Base-by-base conservation (phyloP, 1,140 invertebrate species). In the Leptopilina clavipes region DNA sequence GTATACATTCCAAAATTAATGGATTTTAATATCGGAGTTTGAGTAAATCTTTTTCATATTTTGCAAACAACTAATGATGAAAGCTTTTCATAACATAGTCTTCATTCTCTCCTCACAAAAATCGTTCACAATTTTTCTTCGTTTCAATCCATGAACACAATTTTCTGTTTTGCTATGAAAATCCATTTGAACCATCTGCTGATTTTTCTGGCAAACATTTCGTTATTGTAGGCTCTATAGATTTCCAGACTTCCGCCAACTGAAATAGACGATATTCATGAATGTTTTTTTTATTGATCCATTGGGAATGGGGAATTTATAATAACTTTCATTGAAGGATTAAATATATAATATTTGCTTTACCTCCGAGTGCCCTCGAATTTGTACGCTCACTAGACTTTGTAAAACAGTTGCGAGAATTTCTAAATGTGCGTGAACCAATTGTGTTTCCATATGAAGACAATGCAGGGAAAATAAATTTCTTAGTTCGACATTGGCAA, bases 401-500 rank as follows among this genome's bases (percentile, higher is more conserved):
- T 92, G 91, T 2, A 95, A 83, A 43, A 94, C 92, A 7, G 92
- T 91, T 3, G 93, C 93, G 7, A 95, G 87, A 73, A 94, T 93
- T 82, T 94, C 93, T 74, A 95, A 88, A 85, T 95, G 93, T 1
- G 93, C 91, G 81, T 94, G 93, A 22, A 95, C 93, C 31, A 95
- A 85, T 79, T 94, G 94, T 0, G 94, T 94, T 86, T 95, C 94
- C 92, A 94, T 93, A 82, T 94, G 93, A 10, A 95, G 89, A 85
- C 94, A 95, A 81, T 95, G 93, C 7, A 95, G 87, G 44, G 94
- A 94, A 86, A 93, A 95, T 71, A 93, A 93, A 81, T 94, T 93
- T 71, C 94, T 90, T 73, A 94, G 91, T 84, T 95, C 94, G 82
- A 95, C 93, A 78, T 93, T 94, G 0, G 93, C 92, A 72, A 95